Evolutionary conservation across 1,140 invertebrate genomes (phyloP).

Genomic region (Drosophila malerkotliana): DNA sequence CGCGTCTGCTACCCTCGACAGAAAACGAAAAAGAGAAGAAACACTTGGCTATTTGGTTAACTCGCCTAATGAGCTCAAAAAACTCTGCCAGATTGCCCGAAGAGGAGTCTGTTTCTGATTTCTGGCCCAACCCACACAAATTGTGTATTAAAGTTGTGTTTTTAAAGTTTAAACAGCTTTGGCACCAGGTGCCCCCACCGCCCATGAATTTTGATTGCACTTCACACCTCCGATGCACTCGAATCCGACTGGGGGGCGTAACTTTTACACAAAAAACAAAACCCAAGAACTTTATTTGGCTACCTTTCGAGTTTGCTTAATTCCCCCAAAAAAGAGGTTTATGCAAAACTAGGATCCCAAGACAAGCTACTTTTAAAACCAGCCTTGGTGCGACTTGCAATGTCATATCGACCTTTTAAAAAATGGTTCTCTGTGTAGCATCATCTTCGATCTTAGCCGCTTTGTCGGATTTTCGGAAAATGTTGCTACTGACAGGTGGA

Average conservation of each 20-base stretch:
- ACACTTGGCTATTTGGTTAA: conserved; percentile 72
- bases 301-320: background rate
- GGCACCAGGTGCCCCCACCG: conserved; percentile 29
- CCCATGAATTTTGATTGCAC: conserved; percentile 65
- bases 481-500: conserved; percentile 58
- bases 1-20: conserved; percentile 6
- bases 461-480: conserved; percentile 47
- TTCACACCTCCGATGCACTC: conserved; percentile 59
- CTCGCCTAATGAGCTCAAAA: conserved; percentile 67
- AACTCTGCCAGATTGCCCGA: conserved; percentile 9
- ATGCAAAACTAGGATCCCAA: background rate
- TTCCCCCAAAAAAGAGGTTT: background rate
- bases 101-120: background rate
- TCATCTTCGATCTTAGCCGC: conserved; percentile 38
- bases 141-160: conserved; percentile 71
- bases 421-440: background rate
- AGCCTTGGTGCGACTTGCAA: too few species aligned
- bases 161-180: conserved; percentile 78
- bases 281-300: background rate
- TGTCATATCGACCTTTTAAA: background rate
- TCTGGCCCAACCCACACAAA: conserved; percentile 39
- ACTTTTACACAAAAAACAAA: conserved; percentile 7
- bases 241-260: conserved; percentile 19
- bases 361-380: background rate
- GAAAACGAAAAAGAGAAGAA: conserved; percentile 14